Percentiles rank a stretch among this genome's conserved stretches.
Conservation (phyloP, 2,113 vertebrate species). For the Fulmarus glacialis region DNA sequence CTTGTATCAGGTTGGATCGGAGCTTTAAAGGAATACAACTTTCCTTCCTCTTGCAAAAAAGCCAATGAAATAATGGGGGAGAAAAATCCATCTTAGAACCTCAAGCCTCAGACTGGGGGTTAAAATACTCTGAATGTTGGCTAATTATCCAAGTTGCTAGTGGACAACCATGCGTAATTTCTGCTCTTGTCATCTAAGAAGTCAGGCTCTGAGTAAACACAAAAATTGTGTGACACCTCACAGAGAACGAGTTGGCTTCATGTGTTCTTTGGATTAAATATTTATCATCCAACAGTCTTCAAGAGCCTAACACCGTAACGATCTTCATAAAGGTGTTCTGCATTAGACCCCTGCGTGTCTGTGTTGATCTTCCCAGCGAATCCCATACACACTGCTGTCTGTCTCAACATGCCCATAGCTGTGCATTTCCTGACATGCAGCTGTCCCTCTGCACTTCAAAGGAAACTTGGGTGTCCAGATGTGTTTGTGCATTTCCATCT, state of each 20-base stretch:
- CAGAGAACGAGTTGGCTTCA: neutral
- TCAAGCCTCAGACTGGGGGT: fast-evolving
- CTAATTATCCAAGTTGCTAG: neutral
- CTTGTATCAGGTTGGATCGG: neutral
- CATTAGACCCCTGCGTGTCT: neutral
- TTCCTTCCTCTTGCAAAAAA: neutral
- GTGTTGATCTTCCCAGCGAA: neutral
- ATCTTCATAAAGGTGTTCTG: neutral
- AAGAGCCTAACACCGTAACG: neutral
- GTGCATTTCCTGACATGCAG: neutral
- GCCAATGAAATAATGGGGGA: fast-evolving
- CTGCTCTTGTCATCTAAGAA: neutral
- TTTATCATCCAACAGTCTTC: neutral
- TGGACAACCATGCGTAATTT: neutral
- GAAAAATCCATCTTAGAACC: neutral
- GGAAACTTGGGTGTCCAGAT: neutral
- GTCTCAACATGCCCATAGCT: neutral
- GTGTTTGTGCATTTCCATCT: neutral
- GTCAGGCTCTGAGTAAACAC: neutral
- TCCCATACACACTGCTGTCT: neutral
- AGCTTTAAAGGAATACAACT: neutral
- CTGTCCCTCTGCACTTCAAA: neutral
- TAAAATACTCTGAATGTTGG: neutral
- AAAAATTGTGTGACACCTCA: neutral
- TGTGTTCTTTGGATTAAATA: neutral